Evolutionary conservation across 2,113 vertebrate genomes (phyloP).

Genomic region (Eurystomus gularis): DNA sequence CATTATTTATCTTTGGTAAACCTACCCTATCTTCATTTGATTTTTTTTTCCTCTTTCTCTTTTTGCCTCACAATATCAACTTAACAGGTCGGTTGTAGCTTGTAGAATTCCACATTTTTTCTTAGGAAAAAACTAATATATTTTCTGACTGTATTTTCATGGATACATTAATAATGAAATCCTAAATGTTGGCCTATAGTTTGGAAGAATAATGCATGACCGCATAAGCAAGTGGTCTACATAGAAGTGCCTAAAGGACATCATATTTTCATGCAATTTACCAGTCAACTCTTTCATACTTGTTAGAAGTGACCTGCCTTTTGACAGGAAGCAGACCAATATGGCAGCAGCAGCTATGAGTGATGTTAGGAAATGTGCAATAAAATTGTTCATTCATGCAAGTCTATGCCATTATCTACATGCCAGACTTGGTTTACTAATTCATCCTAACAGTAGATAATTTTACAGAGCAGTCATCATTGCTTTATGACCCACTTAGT

Average conservation of each 20-base stretch:
- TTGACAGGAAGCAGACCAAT: background rate
- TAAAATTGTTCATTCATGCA: background rate
- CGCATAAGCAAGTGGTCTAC: background rate
- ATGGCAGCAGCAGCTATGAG: background rate
- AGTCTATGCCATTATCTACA: background rate
- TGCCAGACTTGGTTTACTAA: background rate
- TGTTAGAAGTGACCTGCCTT: background rate
- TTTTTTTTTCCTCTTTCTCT: background rate
- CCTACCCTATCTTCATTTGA: background rate
- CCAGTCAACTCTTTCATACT: background rate
- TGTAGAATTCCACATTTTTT: background rate
- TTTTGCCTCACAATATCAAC: background rate
- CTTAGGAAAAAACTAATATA: background rate
- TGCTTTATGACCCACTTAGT: background rate
- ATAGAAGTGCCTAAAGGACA: background rate
- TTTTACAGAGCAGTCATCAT: background rate
- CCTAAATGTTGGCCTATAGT: background rate
- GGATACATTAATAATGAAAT: background rate
- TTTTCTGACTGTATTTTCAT: background rate
- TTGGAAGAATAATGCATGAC: background rate
- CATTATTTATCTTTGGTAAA: background rate
- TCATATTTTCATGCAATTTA: background rate
- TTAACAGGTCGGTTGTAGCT: background rate
- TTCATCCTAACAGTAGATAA: background rate
- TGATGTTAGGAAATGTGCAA: background rate